Conservation (phyloP, 2,113 vertebrate genomes). For the Engraulis encrasicolus region DNA sequence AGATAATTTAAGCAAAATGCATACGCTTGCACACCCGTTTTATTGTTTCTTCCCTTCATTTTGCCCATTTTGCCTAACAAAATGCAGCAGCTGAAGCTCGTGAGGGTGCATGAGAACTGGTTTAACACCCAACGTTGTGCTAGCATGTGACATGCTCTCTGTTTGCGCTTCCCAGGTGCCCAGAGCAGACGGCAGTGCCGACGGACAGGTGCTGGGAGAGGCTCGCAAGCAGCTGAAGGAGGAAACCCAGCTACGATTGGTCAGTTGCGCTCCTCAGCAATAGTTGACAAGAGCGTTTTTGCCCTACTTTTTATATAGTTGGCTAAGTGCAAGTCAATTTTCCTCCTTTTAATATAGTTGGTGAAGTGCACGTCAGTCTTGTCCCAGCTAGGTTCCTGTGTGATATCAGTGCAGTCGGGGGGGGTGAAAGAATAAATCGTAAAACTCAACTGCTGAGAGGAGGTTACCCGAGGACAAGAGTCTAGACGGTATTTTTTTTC, state of each 20-base stretch:
- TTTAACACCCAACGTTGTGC: not conserved
- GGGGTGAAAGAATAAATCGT: too few species aligned
- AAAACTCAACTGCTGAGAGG: too few species aligned
- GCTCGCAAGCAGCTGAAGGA: conserved; percentile 95
- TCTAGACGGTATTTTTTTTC: too few species aligned
- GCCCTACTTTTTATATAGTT: not conserved
- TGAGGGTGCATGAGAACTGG: not conserved
- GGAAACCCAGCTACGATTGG: conserved; percentile 93
- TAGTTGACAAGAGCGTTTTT: not conserved
- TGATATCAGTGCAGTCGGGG: not conserved
- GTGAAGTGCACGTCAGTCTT: not conserved
- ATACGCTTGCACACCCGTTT: not conserved
- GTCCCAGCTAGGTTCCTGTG: not conserved
- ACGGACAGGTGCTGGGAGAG: conserved; percentile 86
- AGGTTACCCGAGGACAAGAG: too few species aligned
- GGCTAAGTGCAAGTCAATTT: not conserved
- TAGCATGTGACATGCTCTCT: not conserved
- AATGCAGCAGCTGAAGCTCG: not conserved
- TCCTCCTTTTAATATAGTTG: too few species aligned
- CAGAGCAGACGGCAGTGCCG: conserved; percentile 78
- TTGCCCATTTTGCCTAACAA: not conserved
- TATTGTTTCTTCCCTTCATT: too few species aligned
- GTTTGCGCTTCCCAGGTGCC: conserved; percentile 50
- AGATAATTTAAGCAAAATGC: not conserved
- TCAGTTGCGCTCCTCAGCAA: conserved; percentile 61